A percentile compares a stretch with the other conserved stretches of the same genome.
Evolutionary conservation across 2,113 vertebrate species (phyloP).

Genomic region (Myiozetetes cayanensis): DNA sequence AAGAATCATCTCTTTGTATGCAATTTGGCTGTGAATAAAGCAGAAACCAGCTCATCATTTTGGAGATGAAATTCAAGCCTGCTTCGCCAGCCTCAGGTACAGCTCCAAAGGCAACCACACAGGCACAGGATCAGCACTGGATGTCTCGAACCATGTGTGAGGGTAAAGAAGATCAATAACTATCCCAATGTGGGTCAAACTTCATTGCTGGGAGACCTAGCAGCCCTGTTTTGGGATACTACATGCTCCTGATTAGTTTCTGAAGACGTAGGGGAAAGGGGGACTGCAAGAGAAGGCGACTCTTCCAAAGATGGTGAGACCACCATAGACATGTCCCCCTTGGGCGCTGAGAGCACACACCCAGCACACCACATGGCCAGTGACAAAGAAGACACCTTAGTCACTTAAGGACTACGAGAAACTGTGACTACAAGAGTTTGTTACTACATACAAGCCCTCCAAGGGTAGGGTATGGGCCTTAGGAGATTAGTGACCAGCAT

Average conservation of each 20-base stretch:
- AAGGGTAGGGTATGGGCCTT: fast-evolving
- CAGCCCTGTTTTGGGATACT: background rate
- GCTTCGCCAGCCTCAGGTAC: background rate
- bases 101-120: background rate
- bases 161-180: background rate
- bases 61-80: background rate
- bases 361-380: background rate
- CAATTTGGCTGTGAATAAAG: background rate
- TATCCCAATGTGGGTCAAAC: background rate
- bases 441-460: background rate
- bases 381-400: background rate
- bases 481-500: background rate
- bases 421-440: background rate
- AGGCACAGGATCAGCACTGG: background rate
- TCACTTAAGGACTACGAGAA: background rate
- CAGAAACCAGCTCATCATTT: background rate
- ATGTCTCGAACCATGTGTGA: fast-evolving
- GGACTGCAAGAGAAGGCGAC: background rate
- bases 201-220: background rate
- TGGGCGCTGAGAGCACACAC: background rate
- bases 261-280: background rate
- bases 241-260: background rate
- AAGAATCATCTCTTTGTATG: background rate
- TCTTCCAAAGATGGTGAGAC: background rate
- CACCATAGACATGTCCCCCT: background rate